Conservation (phyloP, 64 coral and sea anemone species). For the Orbicella faveolata region DNA sequence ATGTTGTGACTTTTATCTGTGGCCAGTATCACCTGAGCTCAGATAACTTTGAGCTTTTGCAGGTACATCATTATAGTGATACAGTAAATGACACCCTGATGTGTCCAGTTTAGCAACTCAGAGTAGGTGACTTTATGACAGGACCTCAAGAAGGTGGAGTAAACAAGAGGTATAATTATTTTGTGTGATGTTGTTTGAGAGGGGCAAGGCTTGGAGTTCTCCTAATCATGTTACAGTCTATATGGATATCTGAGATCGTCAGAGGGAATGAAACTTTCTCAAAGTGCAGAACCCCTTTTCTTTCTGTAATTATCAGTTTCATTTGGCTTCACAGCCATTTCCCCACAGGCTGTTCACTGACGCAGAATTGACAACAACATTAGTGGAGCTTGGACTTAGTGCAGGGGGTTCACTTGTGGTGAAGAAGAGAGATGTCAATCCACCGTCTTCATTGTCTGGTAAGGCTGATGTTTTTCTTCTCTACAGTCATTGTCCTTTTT, state of each 20-base stretch:
- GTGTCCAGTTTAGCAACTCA: no score
- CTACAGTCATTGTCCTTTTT: no score
- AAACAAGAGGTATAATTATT: no score
- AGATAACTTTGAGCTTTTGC: constrained; percentile 29
- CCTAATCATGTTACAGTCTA: no score
- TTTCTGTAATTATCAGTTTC: not conserved
- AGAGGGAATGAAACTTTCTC: no score
- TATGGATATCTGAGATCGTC: no score
- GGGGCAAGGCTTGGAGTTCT: no score
- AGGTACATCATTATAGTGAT: constrained; percentile 1
- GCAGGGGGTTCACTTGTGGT: constrained; percentile 49
- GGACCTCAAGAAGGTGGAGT: no score
- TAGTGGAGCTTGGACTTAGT: constrained; percentile 40
- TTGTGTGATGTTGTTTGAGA: no score
- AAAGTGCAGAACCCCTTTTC: not conserved
- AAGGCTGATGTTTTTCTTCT: not conserved
- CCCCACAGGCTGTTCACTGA: constrained; percentile 45
- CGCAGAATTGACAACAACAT: constrained; percentile 16
- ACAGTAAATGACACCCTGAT: no score
- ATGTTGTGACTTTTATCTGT: constrained; percentile 38
- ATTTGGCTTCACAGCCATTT: constrained; percentile 52
- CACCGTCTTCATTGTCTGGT: not conserved
- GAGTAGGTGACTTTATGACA: no score
- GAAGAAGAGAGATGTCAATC: constrained; percentile 15
- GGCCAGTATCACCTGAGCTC: constrained; percentile 25